These are phyloP conservation scores for Remorina albescens DNA, from an alignment of 2,797 vertebrate genomes.

Conservation along the genomic window DNA sequence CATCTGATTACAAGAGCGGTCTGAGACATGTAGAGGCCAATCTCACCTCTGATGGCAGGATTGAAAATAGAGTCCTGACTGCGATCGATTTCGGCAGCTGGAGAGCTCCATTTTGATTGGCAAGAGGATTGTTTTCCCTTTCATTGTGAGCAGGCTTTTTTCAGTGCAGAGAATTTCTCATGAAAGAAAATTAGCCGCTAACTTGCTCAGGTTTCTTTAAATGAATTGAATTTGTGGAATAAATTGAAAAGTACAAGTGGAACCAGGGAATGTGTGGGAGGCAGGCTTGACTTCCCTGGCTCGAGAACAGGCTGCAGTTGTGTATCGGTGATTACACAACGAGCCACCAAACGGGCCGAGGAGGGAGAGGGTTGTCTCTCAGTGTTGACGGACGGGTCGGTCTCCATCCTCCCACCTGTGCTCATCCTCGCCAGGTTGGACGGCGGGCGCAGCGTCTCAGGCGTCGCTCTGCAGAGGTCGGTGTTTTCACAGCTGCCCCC, in stretches of 20 bases:
- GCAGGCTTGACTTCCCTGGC: constrained; percentile 16
- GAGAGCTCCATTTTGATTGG: constrained; percentile 72
- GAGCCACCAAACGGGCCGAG: background rate
- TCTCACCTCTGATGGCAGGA: constrained; percentile 2
- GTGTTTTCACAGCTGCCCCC: constrained; percentile 77
- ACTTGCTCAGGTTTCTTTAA: constrained; percentile 67
- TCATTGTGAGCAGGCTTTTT: constrained; percentile 69
- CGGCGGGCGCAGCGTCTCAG: constrained; percentile 43
- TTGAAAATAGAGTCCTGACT: constrained; percentile 38
- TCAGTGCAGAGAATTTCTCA: constrained; percentile 62
- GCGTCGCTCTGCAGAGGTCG: constrained; percentile 37
- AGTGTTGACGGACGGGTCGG: background rate
- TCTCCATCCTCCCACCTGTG: constrained; percentile 22
- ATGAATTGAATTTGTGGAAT: constrained; percentile 61
- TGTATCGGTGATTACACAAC: constrained; percentile 18
- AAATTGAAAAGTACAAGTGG: constrained; percentile 42
- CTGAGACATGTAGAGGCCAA: constrained; percentile 24
- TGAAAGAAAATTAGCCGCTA: constrained; percentile 67
- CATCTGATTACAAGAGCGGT: constrained; percentile 3
- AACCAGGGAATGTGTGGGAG: constrained; percentile 3
- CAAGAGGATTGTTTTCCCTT: constrained; percentile 70
- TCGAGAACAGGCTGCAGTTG: background rate
- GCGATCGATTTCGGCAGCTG: constrained; percentile 69
- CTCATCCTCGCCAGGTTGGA: constrained; percentile 45
- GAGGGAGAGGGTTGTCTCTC: background rate